Conservation (phyloP, 2,888 invertebrate genomes). For the Augiades crinisus region DNA sequence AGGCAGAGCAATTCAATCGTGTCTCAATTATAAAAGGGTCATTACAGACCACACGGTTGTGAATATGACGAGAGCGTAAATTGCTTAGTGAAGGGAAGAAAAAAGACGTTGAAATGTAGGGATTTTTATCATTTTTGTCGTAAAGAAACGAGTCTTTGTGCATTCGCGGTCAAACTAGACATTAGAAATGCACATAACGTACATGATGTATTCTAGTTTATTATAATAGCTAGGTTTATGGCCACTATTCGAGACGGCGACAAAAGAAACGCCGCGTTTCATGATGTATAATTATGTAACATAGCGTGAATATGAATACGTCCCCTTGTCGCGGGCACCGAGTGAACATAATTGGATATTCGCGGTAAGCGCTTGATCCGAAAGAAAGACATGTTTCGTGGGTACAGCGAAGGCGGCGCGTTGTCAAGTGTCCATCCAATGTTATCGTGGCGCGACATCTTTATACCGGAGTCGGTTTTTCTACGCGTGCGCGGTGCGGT, state of each 20-base stretch:
- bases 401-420: constrained; percentile 51
- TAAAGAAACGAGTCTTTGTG: constrained; percentile 40
- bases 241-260: constrained; percentile 42
- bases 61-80: constrained; percentile 42
- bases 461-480: constrained; percentile 69
- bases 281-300: constrained; percentile 54
- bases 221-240: constrained; percentile 56
- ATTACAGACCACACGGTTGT: constrained; percentile 40
- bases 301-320: constrained; percentile 50
- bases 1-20: constrained; percentile 29
- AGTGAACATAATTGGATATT: constrained; percentile 66
- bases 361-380: constrained; percentile 56
- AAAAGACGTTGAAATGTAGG: constrained; percentile 40
- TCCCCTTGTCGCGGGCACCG: constrained; percentile 46
- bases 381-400: constrained; percentile 49
- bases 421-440: constrained; percentile 66
- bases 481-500: constrained; percentile 68
- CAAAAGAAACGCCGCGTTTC: constrained; percentile 46
- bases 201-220: constrained; percentile 43
- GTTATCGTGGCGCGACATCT: constrained; percentile 72
- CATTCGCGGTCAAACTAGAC: constrained; percentile 52
- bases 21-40: constrained; percentile 37
- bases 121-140: constrained; percentile 31
- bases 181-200: constrained; percentile 61
- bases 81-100: constrained; percentile 38